Conservation (phyloP, 2,888 invertebrate genomes). For the Tuberolachnus salignus region DNA sequence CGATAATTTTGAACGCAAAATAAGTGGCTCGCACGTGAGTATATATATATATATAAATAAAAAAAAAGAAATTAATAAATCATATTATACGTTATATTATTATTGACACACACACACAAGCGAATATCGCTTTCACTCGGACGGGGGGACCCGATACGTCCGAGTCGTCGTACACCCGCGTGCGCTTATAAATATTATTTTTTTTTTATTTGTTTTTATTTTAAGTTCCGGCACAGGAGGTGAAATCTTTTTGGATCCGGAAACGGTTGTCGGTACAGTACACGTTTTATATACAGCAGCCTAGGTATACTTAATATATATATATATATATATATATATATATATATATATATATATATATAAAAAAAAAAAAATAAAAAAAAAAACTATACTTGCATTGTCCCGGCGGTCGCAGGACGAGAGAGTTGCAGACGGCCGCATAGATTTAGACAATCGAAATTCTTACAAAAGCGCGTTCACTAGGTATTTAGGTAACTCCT, state of each 20-base stretch:
- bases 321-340: too few species aligned
- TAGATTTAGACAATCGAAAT: background rate
- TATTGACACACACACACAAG: constrained; percentile 3
- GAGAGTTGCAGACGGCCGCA: background rate
- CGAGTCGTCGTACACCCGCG: constrained; percentile 5
- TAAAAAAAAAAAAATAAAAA: too few species aligned
- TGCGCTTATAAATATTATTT: background rate
- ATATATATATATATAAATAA: too few species aligned
- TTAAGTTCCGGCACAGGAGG: constrained; percentile 48
- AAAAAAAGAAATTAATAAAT: constrained; percentile 47
- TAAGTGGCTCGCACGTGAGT: constrained; percentile 50
- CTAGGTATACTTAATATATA: too few species aligned
- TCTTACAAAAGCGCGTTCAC: background rate
- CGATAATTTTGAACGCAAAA: constrained; percentile 33
- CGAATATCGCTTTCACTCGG: constrained; percentile 43
- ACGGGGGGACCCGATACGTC: too few species aligned
- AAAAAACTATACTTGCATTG: background rate
- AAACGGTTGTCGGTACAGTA: background rate
- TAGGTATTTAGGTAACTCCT: too few species aligned
- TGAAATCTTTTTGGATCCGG: constrained; percentile 39
- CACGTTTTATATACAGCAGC: background rate
- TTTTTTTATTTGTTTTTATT: background rate
- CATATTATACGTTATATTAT: background rate
- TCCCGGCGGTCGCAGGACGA: background rate
- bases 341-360: too few species aligned